phyloP scores from a whole-genome alignment of 2,797 vertebrate species.

The Crypturellus tataupa region DNA sequence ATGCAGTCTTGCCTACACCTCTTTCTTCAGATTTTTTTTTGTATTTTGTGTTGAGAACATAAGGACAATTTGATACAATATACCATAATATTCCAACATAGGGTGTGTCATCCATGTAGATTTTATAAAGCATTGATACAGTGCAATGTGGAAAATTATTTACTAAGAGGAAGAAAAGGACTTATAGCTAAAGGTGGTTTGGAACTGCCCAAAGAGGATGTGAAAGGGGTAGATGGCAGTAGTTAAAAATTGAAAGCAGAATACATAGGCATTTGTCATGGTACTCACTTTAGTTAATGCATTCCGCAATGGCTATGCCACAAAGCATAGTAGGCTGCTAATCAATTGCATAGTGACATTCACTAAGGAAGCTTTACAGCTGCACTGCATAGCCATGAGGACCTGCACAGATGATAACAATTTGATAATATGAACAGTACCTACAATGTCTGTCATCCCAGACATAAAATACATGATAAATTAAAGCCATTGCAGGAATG shows the following conservation, averaged over 20 bases:
- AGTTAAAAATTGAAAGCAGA: neutral
- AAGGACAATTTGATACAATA: neutral
- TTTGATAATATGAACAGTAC: accelerated
- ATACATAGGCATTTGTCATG: neutral
- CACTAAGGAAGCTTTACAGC: neutral
- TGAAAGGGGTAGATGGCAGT: neutral
- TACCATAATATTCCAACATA: neutral
- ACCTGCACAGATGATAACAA: neutral
- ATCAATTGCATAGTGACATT: neutral
- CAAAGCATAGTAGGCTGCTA: neutral
- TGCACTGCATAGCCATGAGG: neutral
- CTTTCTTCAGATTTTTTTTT: neutral
- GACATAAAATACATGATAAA: neutral
- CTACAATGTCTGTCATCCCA: neutral
- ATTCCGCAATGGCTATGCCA: neutral
- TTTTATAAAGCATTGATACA: neutral
- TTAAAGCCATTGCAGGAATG: neutral
- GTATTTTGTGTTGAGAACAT: neutral
- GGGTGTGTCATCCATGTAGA: neutral
- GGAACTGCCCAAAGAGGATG: neutral
- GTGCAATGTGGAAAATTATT: neutral
- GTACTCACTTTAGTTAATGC: neutral
- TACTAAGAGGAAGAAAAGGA: neutral
- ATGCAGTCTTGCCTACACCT: neutral
- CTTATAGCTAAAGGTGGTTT: neutral